phyloP scores from a whole-genome alignment of 2,888 invertebrate species.

The Smittia sp. region DNA sequence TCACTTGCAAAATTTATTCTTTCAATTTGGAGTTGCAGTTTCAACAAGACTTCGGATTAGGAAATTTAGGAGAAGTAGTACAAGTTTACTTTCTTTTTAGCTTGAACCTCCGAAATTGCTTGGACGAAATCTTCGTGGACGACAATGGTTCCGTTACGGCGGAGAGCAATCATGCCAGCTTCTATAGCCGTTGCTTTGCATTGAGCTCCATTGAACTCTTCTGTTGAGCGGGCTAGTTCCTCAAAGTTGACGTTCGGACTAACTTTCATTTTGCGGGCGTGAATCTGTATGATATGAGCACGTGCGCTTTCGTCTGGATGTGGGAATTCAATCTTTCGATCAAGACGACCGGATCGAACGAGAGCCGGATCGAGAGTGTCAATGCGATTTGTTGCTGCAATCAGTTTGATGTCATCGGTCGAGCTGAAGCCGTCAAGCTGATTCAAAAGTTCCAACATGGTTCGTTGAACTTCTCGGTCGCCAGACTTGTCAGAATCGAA shows the following conservation, averaged over 20 bases:
- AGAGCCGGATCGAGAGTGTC: slow-evolving; percentile 98
- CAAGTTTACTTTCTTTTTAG: slow-evolving; percentile 98
- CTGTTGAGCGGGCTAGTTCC: slow-evolving; percentile 93
- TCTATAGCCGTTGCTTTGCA: slow-evolving; percentile 99
- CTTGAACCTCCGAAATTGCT: slow-evolving; percentile 98
- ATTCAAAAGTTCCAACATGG: slow-evolving; percentile 98
- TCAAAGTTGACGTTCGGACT: slow-evolving; percentile 88
- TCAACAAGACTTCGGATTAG: background rate
- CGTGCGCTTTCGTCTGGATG: slow-evolving; percentile 98
- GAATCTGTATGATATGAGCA: slow-evolving; percentile 97
- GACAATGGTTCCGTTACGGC: slow-evolving; percentile 89
- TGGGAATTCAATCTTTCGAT: slow-evolving; percentile 98
- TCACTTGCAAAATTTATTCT: background rate
- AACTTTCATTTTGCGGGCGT: slow-evolving; percentile 99
- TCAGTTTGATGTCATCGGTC: slow-evolving; percentile 96
- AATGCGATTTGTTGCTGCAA: slow-evolving; percentile 97
- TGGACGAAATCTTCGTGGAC: slow-evolving; percentile 99
- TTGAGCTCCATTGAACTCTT: slow-evolving; percentile 99
- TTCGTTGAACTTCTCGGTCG: slow-evolving; percentile 97
- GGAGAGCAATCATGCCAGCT: slow-evolving; percentile 98
- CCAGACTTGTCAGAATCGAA: slow-evolving; percentile 99
- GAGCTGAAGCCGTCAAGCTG: slow-evolving; percentile 99
- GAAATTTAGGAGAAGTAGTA: slow-evolving; percentile 68
- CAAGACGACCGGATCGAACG: slow-evolving; percentile 91
- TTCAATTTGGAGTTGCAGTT: background rate